Base-by-base conservation (phyloP, 2,113 vertebrate genomes). In the Ceyx margarethae region DNA sequence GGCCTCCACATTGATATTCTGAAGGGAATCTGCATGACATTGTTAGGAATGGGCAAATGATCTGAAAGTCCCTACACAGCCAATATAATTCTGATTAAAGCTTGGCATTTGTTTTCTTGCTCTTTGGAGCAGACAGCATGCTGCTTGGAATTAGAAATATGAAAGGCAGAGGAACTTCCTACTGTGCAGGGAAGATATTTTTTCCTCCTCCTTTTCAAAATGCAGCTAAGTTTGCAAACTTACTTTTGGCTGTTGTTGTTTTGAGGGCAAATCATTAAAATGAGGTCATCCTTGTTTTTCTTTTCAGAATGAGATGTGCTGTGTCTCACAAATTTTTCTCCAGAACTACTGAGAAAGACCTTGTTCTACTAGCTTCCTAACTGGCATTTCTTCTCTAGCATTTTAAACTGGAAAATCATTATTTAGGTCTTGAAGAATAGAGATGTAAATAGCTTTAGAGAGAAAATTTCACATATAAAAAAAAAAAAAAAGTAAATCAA, bases 101-200 rank as follows among this genome's bases (percentile, higher is more conserved):
- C 79, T 75, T 89, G 85, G 92, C 94, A 91, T 97, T 97, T 97
- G 94, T 97, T 95, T 94, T 93, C 84, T 87, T 94, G 80, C 79
- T 96, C 94, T 94, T 96, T 87, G 73, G 94, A 87, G 79, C 66
- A 91, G 91, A 91, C 40, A 89, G 71, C 82, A 74, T 81, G 92
- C 93, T 96, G 95, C 80, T 92, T 91, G 60, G 97, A 97, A 97
- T 97, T 95, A 97, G 85, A 97, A 97, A 95, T 93, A 96, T 85
- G 89, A 96, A 97, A 95, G 68, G 68, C 40, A 88, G 40, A 87
- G 71, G 46, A 95, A 87, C 71, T 71, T 95, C 94, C 94, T 80
- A 53, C 95, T 94, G 90, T 84, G 85, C 75, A 61, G 58, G 90
- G 45, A 67, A 54, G 71, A 17, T 48, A 92, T 87, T 90, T 90